phyloP scores from a whole-genome alignment of 2,113 vertebrate species.

The Limnothrissa miodon region DNA sequence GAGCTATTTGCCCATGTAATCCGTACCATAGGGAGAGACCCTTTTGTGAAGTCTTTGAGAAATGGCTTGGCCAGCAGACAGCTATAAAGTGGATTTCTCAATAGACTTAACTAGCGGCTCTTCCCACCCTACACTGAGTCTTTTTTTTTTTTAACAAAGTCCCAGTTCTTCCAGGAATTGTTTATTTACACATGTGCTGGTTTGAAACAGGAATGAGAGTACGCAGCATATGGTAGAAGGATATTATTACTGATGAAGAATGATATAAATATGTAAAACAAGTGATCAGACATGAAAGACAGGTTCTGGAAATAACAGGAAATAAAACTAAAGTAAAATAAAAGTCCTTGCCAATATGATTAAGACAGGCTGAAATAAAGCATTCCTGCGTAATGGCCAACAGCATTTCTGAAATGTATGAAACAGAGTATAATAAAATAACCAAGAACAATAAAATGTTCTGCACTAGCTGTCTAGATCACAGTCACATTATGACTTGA shows the following conservation, averaged over 20 bases:
- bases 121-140: background rate
- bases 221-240: slow-evolving; percentile 30
- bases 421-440: slow-evolving; percentile 9
- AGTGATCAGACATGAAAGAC: background rate
- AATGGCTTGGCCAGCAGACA: slow-evolving; percentile 1
- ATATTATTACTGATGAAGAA: slow-evolving; percentile 22
- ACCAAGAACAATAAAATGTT: slow-evolving; percentile 2
- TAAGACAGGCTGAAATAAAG: background rate
- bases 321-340: slow-evolving; percentile 14
- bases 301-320: background rate
- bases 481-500: background rate
- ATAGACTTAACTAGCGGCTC: background rate
- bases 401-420: background rate
- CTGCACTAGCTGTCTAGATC: background rate
- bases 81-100: background rate
- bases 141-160: background rate
- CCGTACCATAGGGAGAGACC: slow-evolving; percentile 11
- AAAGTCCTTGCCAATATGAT: background rate
- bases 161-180: slow-evolving; percentile 64
- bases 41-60: background rate
- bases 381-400: background rate
- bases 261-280: background rate
- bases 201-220: slow-evolving; percentile 39
- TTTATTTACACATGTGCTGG: slow-evolving; percentile 13
- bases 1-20: slow-evolving; percentile 4